Percentiles rank a stretch among this genome's conserved stretches.
These are phyloP conservation scores for Oegoconia quadripuncta DNA, from an alignment of 2,888 invertebrate species.

Conservation along the genomic window DNA sequence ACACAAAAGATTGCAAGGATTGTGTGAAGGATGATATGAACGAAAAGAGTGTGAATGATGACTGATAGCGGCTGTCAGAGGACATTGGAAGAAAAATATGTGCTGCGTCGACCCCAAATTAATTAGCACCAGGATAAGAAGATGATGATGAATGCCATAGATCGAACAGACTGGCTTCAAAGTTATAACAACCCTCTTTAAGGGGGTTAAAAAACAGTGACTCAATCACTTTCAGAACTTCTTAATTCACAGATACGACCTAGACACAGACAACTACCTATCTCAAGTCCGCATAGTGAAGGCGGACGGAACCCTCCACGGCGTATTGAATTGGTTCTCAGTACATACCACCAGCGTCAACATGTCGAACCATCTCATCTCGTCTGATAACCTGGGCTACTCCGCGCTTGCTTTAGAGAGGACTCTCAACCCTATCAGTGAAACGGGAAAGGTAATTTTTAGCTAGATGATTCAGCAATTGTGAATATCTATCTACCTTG, in stretches of 20 bases:
- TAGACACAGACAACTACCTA: conserved; percentile 85
- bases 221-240: neutral
- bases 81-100: too few relatives aligned
- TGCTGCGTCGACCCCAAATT: too few relatives aligned
- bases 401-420: conserved; percentile 87
- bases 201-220: neutral
- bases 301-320: conserved; percentile 76
- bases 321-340: conserved; percentile 90
- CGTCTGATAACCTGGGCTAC: conserved; percentile 91
- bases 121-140: too few relatives aligned
- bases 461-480: too few relatives aligned
- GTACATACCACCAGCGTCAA: conserved; percentile 94
- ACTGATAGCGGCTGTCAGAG: too few relatives aligned
- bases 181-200: neutral
- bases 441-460: conserved; percentile 55
- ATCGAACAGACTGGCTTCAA: too few relatives aligned
- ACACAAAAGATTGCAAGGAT: too few relatives aligned
- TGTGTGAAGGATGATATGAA: too few relatives aligned
- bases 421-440: conserved; percentile 77
- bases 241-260: conserved; percentile 76
- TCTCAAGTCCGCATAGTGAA: conserved; percentile 85
- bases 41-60: too few relatives aligned
- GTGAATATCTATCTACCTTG: too few relatives aligned
- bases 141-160: too few relatives aligned
- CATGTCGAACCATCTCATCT: conserved; percentile 87